Conservation (phyloP, 2,888 invertebrate genomes). For the Watsonalla cultraria region DNA sequence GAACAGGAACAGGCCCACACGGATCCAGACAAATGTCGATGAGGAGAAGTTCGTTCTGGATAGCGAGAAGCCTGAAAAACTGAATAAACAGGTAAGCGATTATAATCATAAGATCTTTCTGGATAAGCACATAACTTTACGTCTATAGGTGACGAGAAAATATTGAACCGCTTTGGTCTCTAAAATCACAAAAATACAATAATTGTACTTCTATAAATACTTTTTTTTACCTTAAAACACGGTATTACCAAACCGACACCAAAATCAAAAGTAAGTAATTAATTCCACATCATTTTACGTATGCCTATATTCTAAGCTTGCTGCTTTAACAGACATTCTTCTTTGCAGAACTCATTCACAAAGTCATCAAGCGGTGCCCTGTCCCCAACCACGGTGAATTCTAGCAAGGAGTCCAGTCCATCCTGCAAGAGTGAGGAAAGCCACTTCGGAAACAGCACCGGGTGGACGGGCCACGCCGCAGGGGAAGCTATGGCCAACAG, state of each 20-base stretch:
- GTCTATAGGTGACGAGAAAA: no score
- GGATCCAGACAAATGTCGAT: slow-evolving; percentile 58
- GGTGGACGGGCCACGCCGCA: slow-evolving; percentile 73
- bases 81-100: slow-evolving; percentile 70
- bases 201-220: no score
- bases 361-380: slow-evolving; percentile 64
- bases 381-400: slow-evolving; percentile 63
- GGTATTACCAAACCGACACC: not conserved
- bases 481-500: slow-evolving; percentile 75
- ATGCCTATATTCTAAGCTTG: no score
- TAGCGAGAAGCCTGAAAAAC: slow-evolving; percentile 77
- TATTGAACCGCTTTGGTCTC: no score
- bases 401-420: slow-evolving; percentile 74
- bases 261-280: not conserved
- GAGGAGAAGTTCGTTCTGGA: slow-evolving; percentile 87
- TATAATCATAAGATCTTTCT: no score
- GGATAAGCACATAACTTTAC: no score
- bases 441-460: slow-evolving; percentile 63
- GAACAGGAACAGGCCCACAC: slow-evolving; percentile 56
- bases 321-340: not conserved
- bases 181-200: not conserved
- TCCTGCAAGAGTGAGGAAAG: slow-evolving; percentile 75
- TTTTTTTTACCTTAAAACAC: no score
- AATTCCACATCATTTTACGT: no score
- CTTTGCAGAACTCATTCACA: slow-evolving; percentile 64